These are phyloP conservation scores for Limnephilus rhombicus DNA, from an alignment of 2,888 invertebrate species.

Conservation along the genomic window DNA sequence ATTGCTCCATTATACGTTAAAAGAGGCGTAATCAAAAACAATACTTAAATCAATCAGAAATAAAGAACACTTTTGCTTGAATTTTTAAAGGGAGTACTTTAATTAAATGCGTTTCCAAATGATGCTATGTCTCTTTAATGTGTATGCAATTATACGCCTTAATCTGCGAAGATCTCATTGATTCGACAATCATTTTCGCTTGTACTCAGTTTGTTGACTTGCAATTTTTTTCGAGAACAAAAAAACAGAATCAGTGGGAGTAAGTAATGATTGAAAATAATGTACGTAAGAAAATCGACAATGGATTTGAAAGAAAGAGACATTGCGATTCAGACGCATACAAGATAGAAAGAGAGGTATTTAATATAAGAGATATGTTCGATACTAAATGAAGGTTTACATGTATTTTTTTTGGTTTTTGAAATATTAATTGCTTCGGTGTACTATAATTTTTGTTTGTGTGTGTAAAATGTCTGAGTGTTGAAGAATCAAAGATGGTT, in stretches of 20 bases:
- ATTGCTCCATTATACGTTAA: not conserved
- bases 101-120: not conserved
- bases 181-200: conserved; percentile 10
- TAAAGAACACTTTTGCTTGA: conserved; percentile 6
- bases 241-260: conserved; percentile 12
- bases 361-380: not conserved
- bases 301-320: conserved; percentile 52
- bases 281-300: conserved; percentile 47
- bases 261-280: not conserved
- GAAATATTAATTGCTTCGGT: conserved; percentile 65
- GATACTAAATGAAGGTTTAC: not conserved
- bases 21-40: not conserved
- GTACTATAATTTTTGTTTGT: conserved; percentile 47
- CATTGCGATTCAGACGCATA: conserved; percentile 13
- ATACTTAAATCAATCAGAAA: not conserved
- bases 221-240: conserved; percentile 9
- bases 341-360: conserved; percentile 25
- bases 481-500: conserved; percentile 59
- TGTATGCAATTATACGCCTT: not conserved
- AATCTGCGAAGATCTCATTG: not conserved
- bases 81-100: not conserved
- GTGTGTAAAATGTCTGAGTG: not conserved
- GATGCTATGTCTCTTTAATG: not conserved
- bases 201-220: not conserved
- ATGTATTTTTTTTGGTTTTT: conserved; percentile 51